Evolutionary conservation across 2,113 vertebrate species (phyloP), one percentile per base, ranked within the genome.

Genomic region (Paedocypris sp.): DNA sequence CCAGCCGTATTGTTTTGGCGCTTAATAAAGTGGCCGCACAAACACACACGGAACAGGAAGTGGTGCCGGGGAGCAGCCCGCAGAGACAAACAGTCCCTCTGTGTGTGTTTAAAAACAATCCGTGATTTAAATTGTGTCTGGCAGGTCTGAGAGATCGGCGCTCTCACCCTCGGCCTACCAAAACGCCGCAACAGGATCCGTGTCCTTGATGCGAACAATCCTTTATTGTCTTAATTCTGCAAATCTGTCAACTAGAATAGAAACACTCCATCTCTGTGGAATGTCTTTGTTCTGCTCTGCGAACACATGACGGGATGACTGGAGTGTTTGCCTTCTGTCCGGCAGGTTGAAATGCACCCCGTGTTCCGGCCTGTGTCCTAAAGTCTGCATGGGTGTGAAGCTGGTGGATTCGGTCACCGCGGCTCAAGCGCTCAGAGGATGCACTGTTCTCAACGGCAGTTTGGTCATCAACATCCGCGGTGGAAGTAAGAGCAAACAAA

Each of bases 391-490:
- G 63, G 82, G 86, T 0, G 63, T 83, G 16, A 92, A 96, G 72
- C 86, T 78, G 0, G 88, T 98, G 1, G 95, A 98, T 68, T 98
- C 94, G 0, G 90, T 98, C 72, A 97, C 88, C 0, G 86, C 93
- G 0, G 93, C 91, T 0, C 95, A 98, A 83, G 90, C 81, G 39
- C 82, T 98, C 5, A 84, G 90, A 2, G 93, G 95, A 69, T 98
- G 95, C 83, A 98, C 94, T 0, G 69, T 99, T 0, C 26, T 98
- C 16, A 97, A 94, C 0, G 94, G 95, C 5, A 98, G 93, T 75
- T 72, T 99, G 29, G 78, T 88, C 63, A 91, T 99, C 75, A 97
- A 93, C 72, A 92, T 99, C 65, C 89, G 94, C 0, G 91, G 93
- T 70, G 95, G 95, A 80, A 97, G 94, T 99, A 66, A 90, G 93